Conservation (phyloP, 2,113 vertebrate species). For the Muntiacus reevesi region DNA sequence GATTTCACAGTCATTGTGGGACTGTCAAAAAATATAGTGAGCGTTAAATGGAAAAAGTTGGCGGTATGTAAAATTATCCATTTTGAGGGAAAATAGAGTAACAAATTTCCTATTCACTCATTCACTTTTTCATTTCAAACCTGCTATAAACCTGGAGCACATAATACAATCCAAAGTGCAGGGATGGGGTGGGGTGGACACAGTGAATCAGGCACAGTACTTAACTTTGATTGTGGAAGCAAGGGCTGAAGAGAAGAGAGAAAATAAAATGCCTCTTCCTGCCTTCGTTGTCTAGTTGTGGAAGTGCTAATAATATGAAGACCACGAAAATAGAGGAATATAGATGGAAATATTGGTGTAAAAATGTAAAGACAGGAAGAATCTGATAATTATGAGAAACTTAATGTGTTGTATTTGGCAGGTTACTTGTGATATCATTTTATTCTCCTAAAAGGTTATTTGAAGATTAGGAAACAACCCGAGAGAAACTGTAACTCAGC, state of each 20-base stretch:
- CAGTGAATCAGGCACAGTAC: neutral
- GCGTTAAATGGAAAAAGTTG: neutral
- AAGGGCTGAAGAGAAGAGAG: neutral
- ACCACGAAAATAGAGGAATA: neutral
- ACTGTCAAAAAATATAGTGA: neutral
- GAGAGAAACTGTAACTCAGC: neutral
- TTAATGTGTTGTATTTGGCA: neutral
- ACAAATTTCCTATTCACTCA: neutral
- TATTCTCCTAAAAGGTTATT: neutral
- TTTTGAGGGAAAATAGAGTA: neutral
- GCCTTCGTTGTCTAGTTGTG: neutral
- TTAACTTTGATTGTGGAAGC: neutral
- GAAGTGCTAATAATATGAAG: neutral
- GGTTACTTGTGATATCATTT: neutral
- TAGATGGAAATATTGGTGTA: neutral
- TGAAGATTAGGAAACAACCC: neutral
- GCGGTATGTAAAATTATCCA: neutral
- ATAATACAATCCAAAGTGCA: neutral
- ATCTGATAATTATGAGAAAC: neutral
- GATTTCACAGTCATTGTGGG: neutral
- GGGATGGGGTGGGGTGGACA: fast-evolving
- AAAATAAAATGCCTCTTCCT: neutral
- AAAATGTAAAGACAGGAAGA: neutral
- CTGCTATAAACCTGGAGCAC: neutral
- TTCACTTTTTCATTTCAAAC: neutral